Conservation (phyloP, 2,888 invertebrate genomes). For the Erebia ligea region DNA sequence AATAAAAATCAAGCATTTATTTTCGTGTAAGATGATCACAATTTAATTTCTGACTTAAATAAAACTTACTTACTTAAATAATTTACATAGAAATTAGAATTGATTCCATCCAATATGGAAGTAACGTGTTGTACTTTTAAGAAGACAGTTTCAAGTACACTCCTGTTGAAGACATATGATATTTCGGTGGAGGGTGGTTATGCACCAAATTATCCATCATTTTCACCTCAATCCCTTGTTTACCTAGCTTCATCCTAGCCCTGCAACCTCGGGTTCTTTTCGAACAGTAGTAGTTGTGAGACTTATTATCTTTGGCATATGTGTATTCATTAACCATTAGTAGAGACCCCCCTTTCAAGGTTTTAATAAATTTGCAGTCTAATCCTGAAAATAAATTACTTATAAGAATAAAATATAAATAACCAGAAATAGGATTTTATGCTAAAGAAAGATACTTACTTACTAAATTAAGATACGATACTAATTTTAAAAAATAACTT, state of each 20-base stretch:
- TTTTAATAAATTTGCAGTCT: conserved; percentile 30
- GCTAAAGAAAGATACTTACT: no score
- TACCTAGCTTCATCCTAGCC: conserved; percentile 27
- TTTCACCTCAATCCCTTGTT: conserved; percentile 11
- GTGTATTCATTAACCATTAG: conserved; percentile 51
- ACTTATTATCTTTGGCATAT: conserved; percentile 43
- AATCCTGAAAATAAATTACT: conserved; percentile 26
- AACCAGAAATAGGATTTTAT: no score
- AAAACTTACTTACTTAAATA: no score
- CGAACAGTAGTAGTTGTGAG: conserved; percentile 47
- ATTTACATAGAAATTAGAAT: no score
- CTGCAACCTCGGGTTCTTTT: conserved; percentile 35
- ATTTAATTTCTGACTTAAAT: no score
- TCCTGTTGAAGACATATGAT: conserved; percentile 20
- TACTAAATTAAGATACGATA: no score
- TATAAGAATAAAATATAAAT: no score
- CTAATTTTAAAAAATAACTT: no score
- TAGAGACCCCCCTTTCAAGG: conserved; percentile 38
- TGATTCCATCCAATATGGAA: no score
- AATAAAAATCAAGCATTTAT: no score
- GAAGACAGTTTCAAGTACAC: conserved; percentile 25
- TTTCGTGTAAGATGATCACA: no score
- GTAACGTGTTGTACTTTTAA: no score
- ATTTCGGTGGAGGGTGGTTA: conserved; percentile 29
- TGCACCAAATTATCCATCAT: conserved; percentile 21